Evolutionary conservation across 2,888 invertebrate species (phyloP), one percentile per base, ranked within the genome.

Genomic region (Himalopsyche kuldschensis): DNA sequence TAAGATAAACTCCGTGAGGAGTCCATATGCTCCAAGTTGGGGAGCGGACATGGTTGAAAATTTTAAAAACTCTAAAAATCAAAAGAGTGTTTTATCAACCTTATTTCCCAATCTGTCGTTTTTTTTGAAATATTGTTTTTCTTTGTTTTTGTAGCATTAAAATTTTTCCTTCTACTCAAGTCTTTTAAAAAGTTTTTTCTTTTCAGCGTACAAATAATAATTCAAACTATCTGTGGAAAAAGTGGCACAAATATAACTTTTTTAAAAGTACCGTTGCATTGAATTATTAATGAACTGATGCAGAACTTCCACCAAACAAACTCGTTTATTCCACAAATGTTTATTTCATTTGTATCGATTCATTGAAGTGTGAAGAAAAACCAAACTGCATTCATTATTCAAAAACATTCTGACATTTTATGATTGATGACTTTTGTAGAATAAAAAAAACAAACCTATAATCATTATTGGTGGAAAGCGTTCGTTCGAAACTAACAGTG

Each of bases 371-470:
- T 69, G 69, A 69, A 69, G 69, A 69, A 69, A 69, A 30, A 69
- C 69, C 69, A 69, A 69, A 69, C 69, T 69, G 69, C 69, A 69
- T 69, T 69, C 69, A 69, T 69, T 69, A 69, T 69, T 69, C 69
- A 69, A 69, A 69, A 27, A 69, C 69, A 69, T 69, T 69, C 69
- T 11, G 69, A 69, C 69, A 11, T 69, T 69, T 69, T 69, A 69
- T 69, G 69, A 69, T 69, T 69, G 69, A 69, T 69, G 69, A 69
- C 69, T 69, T 69, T 69, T 69, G 27, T 69, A 11, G 24, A 69
- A 69, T 69, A 69, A 69, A 30, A 35, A 55, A 69, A 69, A 11
- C 27, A 11, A 30, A 69, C 69, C 69, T 69, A 20, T 69, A 69
- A 69, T 69, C 30, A 69, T 69, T 69, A 69, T 20, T 24, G 11